Evolutionary conservation across 2,797 vertebrate species (phyloP).

Genomic region (Staurois parvus): DNA sequence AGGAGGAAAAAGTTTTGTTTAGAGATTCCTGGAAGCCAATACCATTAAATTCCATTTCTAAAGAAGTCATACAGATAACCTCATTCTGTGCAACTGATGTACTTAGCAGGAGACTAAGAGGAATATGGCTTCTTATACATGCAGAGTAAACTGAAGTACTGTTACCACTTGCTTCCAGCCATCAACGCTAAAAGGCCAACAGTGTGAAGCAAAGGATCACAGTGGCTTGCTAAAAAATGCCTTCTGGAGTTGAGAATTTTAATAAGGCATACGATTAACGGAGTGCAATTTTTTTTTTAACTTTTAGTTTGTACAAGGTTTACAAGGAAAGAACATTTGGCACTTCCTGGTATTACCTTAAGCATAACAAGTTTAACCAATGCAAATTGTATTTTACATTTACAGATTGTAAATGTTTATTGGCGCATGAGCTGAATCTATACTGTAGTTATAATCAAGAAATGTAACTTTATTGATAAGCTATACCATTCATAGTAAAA

Average conservation of each 20-base stretch:
- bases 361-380: neutral
- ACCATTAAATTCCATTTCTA: slow-evolving; percentile 53
- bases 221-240: slow-evolving; percentile 20
- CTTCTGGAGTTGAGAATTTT: slow-evolving; percentile 26
- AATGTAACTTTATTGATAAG: no score
- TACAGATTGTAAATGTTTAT: neutral
- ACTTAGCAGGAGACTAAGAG: slow-evolving; percentile 65
- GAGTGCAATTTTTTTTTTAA: slow-evolving; percentile 13
- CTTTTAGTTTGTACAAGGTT: neutral
- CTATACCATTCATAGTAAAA: no score
- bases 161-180: slow-evolving; percentile 53
- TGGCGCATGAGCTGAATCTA: neutral
- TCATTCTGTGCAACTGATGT: slow-evolving; percentile 61
- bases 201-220: slow-evolving; percentile 16
- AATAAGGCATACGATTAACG: slow-evolving; percentile 32
- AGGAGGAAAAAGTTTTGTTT: slow-evolving; percentile 22
- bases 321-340: neutral
- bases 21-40: neutral
- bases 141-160: slow-evolving; percentile 68
- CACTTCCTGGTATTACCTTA: neutral
- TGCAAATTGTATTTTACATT: neutral
- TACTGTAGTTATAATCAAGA: neutral
- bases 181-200: slow-evolving; percentile 38
- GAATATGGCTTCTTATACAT: slow-evolving; percentile 63
- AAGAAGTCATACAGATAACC: slow-evolving; percentile 60